Conservation (phyloP, 53 echinoderm and acorn worm species). For the Echinarachnius parma region DNA sequence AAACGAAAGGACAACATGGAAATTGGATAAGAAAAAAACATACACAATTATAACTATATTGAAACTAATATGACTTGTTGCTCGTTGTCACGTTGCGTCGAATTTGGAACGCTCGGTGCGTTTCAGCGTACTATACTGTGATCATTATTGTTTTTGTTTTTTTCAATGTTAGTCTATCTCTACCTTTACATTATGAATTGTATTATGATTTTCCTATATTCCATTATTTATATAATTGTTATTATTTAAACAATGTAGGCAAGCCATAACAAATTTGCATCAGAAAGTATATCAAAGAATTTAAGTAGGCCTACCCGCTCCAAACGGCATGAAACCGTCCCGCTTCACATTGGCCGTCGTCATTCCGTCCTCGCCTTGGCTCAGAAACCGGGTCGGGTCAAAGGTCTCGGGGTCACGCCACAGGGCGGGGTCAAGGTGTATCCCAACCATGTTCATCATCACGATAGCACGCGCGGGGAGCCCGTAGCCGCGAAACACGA, state of each 20-base stretch:
- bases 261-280: neutral
- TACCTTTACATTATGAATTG: no score
- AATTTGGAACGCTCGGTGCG: no score
- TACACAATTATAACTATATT: neutral
- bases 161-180: no score
- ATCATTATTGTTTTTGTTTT: no score
- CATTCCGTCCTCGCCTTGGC: constrained; percentile 19
- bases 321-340: constrained; percentile 22
- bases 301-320: constrained; percentile 36
- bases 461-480: constrained; percentile 34
- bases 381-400: constrained; percentile 48
- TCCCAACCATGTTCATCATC: constrained; percentile 31
- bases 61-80: no score
- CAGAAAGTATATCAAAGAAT: no score
- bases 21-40: no score
- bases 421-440: constrained; percentile 26
- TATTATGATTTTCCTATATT: no score
- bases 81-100: no score
- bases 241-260: no score
- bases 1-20: neutral
- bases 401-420: constrained; percentile 51
- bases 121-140: no score
- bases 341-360: neutral
- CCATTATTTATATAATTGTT: no score
- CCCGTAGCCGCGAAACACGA: constrained; percentile 24